Conservation (phyloP, 2,797 vertebrate species). For the Ctenopoma multispine region DNA sequence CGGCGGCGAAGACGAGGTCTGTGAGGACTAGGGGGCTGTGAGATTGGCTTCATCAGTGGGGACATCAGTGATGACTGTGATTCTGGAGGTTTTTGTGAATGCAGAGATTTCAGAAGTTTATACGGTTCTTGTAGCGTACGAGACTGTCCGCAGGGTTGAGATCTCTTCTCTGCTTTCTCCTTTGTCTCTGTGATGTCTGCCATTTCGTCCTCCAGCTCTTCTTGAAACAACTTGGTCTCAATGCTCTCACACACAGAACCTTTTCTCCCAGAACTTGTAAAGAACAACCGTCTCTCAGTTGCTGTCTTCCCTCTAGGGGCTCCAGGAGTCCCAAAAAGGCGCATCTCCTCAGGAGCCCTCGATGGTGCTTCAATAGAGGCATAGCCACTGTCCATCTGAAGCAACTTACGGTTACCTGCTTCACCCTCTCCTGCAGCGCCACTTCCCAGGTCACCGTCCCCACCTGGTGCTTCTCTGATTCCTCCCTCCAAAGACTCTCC, state of each 20-base stretch:
- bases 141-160: slow-evolving; percentile 34
- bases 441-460: slow-evolving; percentile 56
- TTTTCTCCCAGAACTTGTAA: slow-evolving; percentile 88
- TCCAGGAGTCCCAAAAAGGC: slow-evolving; percentile 80
- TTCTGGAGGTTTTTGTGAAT: slow-evolving; percentile 63
- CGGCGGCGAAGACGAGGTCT: slow-evolving; percentile 83
- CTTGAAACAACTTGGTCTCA: slow-evolving; percentile 83
- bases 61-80: slow-evolving; percentile 59
- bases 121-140: slow-evolving; percentile 60
- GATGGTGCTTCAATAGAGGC: slow-evolving; percentile 95
- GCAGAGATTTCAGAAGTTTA: slow-evolving; percentile 52
- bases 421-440: slow-evolving; percentile 82
- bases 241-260: slow-evolving; percentile 92
- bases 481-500: slow-evolving; percentile 50
- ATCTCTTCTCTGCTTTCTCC: slow-evolving; percentile 39
- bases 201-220: slow-evolving; percentile 83
- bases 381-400: slow-evolving; percentile 99
- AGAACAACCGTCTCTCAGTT: slow-evolving; percentile 90
- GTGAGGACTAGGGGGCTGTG: slow-evolving; percentile 72
- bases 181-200: slow-evolving; percentile 49
- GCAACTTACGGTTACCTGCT: slow-evolving; percentile 88
- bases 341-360: slow-evolving; percentile 86
- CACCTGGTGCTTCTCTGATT: slow-evolving; percentile 62
- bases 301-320: slow-evolving; percentile 86
- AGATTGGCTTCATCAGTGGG: slow-evolving; percentile 62